Percentiles rank a stretch among this genome's conserved stretches.
These are phyloP conservation scores for Mactromeris polynyma DNA, from an alignment of 2,888 invertebrate species.

Conservation along the genomic window DNA sequence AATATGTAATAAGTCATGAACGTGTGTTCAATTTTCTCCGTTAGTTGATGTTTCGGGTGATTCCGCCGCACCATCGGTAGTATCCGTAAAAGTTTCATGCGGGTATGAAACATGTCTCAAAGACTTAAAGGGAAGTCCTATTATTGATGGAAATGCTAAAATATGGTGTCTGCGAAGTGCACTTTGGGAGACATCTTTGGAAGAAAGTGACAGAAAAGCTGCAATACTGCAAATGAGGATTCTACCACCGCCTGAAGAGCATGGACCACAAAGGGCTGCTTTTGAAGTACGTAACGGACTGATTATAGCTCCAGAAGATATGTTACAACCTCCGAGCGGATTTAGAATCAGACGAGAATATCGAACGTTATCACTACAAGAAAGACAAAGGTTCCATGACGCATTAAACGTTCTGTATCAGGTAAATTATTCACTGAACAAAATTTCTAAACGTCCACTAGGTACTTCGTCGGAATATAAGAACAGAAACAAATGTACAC, in stretches of 20 bases:
- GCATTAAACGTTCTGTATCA: conserved; percentile 39
- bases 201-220: background rate
- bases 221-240: background rate
- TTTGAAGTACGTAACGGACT: background rate
- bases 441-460: too few species aligned
- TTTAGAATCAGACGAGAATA: conserved; percentile 50
- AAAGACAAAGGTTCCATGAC: conserved; percentile 42
- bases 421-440: conserved; percentile 33
- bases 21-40: background rate
- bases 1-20: background rate
- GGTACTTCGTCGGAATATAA: too few species aligned
- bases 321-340: conserved; percentile 18
- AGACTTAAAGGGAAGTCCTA: background rate
- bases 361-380: conserved; percentile 30
- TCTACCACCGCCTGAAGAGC: background rate
- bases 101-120: background rate
- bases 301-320: conserved; percentile 18
- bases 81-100: background rate
- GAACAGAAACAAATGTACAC: too few species aligned
- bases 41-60: background rate
- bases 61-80: background rate
- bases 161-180: conserved; percentile 26
- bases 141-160: background rate
- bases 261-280: background rate
- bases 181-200: background rate